phyloP scores from a whole-genome alignment of 2,797 vertebrate species.

The Lates japonicus region DNA sequence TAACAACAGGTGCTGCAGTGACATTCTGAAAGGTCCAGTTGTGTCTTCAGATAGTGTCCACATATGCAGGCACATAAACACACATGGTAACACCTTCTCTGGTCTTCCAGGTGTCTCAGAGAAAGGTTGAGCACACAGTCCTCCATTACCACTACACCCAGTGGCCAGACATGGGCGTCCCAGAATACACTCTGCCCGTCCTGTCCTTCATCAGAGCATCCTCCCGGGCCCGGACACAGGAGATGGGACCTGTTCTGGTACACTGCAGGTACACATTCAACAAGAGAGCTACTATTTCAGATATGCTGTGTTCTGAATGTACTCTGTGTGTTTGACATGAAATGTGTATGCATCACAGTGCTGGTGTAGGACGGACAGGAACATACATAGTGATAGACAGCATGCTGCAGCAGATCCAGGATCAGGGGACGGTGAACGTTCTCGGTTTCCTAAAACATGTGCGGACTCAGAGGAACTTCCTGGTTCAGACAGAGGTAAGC shows the following conservation, averaged over 20 bases:
- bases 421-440: constrained; percentile 93
- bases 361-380: constrained; percentile 96
- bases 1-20: not conserved
- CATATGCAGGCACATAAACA: not conserved
- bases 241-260: constrained; percentile 93
- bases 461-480: constrained; percentile 96
- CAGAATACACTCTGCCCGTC: constrained; percentile 94
- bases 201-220: constrained; percentile 95
- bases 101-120: constrained; percentile 88
- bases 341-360: constrained; percentile 79
- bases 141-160: constrained; percentile 97
- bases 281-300: not conserved
- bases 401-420: constrained; percentile 97
- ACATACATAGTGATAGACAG: constrained; percentile 97
- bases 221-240: constrained; percentile 86
- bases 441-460: constrained; percentile 98
- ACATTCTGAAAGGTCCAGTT: not conserved
- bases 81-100: not conserved
- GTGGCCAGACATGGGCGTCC: constrained; percentile 99
- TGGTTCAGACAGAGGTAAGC: constrained; percentile 97
- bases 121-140: constrained; percentile 90
- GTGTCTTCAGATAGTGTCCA: no score
- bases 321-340: constrained; percentile 16
- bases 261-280: constrained; percentile 92
- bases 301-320: constrained; percentile 80